These are phyloP conservation scores for Cydia strobilella DNA, from an alignment of 1,140 invertebrate genomes.

Conservation along the genomic window DNA sequence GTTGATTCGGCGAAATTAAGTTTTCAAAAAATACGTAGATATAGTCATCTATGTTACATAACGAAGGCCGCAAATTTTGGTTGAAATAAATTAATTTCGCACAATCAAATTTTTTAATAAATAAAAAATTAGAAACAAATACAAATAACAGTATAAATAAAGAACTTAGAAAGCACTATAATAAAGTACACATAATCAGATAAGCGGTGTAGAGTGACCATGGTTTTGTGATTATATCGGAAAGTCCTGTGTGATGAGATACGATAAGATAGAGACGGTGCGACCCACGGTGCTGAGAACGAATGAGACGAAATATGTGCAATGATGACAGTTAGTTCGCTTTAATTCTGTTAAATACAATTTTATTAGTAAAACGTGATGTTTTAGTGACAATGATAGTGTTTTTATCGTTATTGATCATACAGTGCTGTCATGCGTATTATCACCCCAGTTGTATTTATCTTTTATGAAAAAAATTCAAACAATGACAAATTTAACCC, in stretches of 20 bases:
- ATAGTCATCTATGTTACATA: too few species aligned
- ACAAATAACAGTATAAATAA: constrained; percentile 31
- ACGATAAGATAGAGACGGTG: constrained; percentile 7
- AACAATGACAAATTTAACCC: background rate
- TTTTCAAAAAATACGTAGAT: too few species aligned
- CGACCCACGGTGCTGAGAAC: constrained; percentile 10
- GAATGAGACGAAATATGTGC: background rate
- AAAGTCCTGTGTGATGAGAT: constrained; percentile 11
- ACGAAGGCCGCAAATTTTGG: too few species aligned
- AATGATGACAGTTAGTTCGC: constrained; percentile 26
- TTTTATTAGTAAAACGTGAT: constrained; percentile 1
- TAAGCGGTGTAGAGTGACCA: constrained; percentile 15
- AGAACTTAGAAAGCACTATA: constrained; percentile 18
- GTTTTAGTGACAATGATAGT: background rate
- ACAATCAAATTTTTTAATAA: background rate
- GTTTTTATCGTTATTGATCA: background rate
- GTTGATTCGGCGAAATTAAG: constrained; percentile 16
- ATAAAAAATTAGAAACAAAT: constrained; percentile 31
- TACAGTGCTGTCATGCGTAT: constrained; percentile 16
- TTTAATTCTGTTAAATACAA: constrained; percentile 7
- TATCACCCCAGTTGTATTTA: background rate
- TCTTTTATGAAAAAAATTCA: too few species aligned
- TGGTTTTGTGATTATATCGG: constrained; percentile 17
- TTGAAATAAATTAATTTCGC: constrained; percentile 36
- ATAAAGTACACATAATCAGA: background rate